These are phyloP conservation scores for Cephalophus harveyi DNA, from an alignment of 2,113 vertebrate genomes.

Conservation along the genomic window DNA sequence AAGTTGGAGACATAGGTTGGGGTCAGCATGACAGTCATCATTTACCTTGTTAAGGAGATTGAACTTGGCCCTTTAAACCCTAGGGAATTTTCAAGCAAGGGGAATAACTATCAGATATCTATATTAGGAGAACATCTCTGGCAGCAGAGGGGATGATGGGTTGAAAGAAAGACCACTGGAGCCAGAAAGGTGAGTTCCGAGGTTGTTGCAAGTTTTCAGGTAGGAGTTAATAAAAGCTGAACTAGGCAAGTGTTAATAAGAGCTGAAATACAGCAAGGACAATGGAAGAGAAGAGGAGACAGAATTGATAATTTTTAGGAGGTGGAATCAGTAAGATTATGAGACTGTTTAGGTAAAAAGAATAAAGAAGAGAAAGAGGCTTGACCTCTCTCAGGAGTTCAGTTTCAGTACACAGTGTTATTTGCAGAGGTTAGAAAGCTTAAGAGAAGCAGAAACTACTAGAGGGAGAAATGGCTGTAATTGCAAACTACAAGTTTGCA, in stretches of 20 bases:
- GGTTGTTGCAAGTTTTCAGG: not conserved
- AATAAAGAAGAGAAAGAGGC: not conserved
- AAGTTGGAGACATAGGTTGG: not conserved
- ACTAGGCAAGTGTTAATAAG: not conserved
- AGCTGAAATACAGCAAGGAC: not conserved
- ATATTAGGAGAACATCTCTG: not conserved
- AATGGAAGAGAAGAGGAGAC: not conserved
- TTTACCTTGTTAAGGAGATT: not conserved
- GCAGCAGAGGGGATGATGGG: not conserved
- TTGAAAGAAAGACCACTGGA: not conserved
- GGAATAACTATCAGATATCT: not conserved
- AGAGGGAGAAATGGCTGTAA: not conserved
- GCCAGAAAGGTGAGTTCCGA: not conserved
- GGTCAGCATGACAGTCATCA: not conserved
- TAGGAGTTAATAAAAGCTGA: not conserved
- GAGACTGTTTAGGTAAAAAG: not conserved
- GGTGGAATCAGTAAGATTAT: not conserved
- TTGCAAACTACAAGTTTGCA: not conserved
- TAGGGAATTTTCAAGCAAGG: not conserved
- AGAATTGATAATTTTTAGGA: not conserved
- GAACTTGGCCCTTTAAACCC: not conserved
- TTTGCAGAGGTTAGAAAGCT: not conserved
- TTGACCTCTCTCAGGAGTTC: not conserved
- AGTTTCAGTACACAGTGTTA: not conserved
- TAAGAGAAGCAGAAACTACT: not conserved